Evolutionary conservation across 2,797 vertebrate genomes (phyloP), one percentile per base, ranked within the genome.

Genomic region (Myotis pilosus): DNA sequence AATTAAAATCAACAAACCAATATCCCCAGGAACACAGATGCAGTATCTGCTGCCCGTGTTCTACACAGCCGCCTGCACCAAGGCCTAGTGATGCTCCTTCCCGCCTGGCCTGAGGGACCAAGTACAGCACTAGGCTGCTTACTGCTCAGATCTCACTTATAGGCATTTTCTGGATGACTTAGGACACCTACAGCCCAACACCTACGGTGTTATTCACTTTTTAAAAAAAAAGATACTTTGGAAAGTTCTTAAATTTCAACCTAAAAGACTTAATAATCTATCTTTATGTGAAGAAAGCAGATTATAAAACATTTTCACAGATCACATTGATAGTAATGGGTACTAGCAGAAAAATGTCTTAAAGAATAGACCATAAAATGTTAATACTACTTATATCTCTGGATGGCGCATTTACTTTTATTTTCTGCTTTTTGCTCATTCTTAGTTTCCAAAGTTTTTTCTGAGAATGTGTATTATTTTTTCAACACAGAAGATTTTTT

Each of bases 391-490:
- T 84, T 57, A 57, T 57, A 57, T 41, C 36, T 89, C 57, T 55
- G 64, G 28, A 78, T 49, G 22, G 22, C 38, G 25, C 62, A 7
- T 9, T 83, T 49, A 33, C 47, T 60, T 95, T 66, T 81, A 82
- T 60, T 85, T 87, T 91, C 74, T 66, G 78, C 16, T 55, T 86
- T 60, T 89, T 82, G 12, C 19, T 93, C 30, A 89, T 86, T 41
- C 13, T 66, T 55, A 71, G 17, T 79, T 53, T 55, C 64, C 72
- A n/a, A 92, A 41, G 44, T 22, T 80, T 57, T 69, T 84, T 60
- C 17, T 36, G 55, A 92, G 71, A 87, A 94, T 47, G 28, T 69
- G 0, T 30, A 89, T 23, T 94, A 74, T 33, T 38, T 87, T 75
- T 87, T 72, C 57, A 87, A 23, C 20, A 87, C 57, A 23, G n/a